A percentile compares a stretch with the other conserved stretches of the same genome.
Conservation (phyloP, 2,888 invertebrate species). For the Tetragonisca angustula region DNA sequence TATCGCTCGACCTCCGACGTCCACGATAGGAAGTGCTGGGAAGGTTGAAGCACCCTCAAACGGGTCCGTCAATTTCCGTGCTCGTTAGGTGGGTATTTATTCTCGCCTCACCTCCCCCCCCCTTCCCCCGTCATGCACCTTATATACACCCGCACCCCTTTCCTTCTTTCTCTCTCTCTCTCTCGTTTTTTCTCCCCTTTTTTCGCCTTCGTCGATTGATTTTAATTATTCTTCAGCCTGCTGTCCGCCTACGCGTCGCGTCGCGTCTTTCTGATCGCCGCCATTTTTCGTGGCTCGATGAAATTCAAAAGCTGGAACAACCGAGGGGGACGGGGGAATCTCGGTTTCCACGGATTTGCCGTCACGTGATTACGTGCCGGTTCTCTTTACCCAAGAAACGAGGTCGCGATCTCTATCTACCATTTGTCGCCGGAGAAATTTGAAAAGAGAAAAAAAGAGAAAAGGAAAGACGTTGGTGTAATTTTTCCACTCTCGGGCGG, state of each 20-base stretch:
- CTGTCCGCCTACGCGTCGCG: constrained; percentile 1
- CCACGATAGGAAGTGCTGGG: constrained; percentile 58
- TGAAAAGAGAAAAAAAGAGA: no score
- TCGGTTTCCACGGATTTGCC: constrained; percentile 7
- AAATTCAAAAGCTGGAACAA: constrained; percentile 61
- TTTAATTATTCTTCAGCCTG: constrained; percentile 75
- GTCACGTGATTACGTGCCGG: constrained; percentile 17
- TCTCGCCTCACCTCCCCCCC: constrained; percentile 71
- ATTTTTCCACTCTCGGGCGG: background rate
- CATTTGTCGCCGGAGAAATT: no score
- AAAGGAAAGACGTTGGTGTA: background rate
- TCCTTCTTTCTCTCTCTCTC: background rate
- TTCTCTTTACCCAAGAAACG: no score
- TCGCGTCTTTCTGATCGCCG: background rate
- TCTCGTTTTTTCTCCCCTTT: background rate
- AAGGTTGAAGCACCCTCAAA: constrained; percentile 72
- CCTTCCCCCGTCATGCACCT: constrained; percentile 64
- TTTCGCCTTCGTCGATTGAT: constrained; percentile 68
- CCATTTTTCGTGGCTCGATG: constrained; percentile 25
- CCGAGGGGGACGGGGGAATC: constrained; percentile 8
- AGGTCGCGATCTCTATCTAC: no score
- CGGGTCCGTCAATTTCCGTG: constrained; percentile 74
- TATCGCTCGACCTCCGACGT: constrained; percentile 69
- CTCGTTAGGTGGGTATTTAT: constrained; percentile 80
- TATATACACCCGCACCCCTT: constrained; percentile 43